These are phyloP conservation scores for Antechinus flavipes DNA, from an alignment of 2,113 vertebrate genomes.

Conservation along the genomic window DNA sequence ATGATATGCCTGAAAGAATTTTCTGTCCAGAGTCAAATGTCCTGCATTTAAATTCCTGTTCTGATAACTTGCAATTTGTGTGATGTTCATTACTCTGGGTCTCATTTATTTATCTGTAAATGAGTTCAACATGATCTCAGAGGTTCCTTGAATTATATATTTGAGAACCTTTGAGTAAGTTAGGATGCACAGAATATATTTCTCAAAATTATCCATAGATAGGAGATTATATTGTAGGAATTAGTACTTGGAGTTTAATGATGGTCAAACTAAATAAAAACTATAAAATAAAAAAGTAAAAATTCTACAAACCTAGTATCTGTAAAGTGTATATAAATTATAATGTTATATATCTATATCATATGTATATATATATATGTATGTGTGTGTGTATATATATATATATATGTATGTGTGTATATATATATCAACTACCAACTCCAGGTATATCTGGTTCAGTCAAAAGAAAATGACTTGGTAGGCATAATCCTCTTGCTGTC, in stretches of 20 bases:
- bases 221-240: background rate
- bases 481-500: background rate
- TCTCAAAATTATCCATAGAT: background rate
- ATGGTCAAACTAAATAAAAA: background rate
- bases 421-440: constrained; percentile 81
- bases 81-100: background rate
- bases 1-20: no score
- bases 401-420: no score
- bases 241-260: background rate
- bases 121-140: background rate
- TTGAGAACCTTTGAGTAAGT: background rate
- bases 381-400: no score
- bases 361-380: no score
- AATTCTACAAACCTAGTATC: background rate
- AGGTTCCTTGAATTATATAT: background rate
- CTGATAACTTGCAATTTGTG: background rate
- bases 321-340: background rate
- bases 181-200: background rate
- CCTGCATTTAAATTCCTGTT: background rate
- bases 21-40: background rate
- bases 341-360: no score
- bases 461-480: constrained; percentile 75
- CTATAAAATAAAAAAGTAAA: background rate
- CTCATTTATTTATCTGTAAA: background rate
- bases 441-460: constrained; percentile 91